Evolutionary conservation across 2,113 vertebrate genomes (phyloP), one percentile per base, ranked within the genome.

Genomic region (Paraplagusia blochii): DNA sequence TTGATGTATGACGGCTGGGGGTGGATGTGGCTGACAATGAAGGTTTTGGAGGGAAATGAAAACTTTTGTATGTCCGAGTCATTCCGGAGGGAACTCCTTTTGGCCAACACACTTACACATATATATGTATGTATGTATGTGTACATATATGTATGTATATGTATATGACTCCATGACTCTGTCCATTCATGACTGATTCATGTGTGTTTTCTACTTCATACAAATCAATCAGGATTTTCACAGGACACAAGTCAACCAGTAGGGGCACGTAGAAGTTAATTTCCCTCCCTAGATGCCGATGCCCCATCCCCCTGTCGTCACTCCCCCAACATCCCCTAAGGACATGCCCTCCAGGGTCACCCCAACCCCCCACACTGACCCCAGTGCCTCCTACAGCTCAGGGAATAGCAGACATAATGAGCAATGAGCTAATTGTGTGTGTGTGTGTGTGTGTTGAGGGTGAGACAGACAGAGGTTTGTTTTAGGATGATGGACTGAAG

Each of bases 41-140:
- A 71, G 54, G 35, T 88, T 88, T 86, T 88, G 87, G 84, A 88
- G 87, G 87, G 85, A 89, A 90, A 73, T 71, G 63, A 53, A 79
- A 81, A 75, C 66, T 79, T 55, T 19, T 59, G 65, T 14, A 53
- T 38, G 18, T 51, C 44, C 14, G 50, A 38, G 16, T 55, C 1
- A 69, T 58, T 38, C 13, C 1, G 35, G 57, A 66, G 42, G 48
- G 53, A 72, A 71, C 19, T 9, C 11, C 46, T 16, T 53, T 29
- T 39, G 39, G 38, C 18, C 8, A 8, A 10, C 7, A 9, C 1
- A 58, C 46, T 29, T 53, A n/a, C 10, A 29, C 9, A 17, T 22
- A 35, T 14, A 40, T 53, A 49, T 29, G 6, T 29, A 29, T 29
- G 6, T 29, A 29, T 29, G 6, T 29, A 29, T 29, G 22, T 29